Conservation (phyloP, 2,888 invertebrate species). For the Tipula confusa region DNA sequence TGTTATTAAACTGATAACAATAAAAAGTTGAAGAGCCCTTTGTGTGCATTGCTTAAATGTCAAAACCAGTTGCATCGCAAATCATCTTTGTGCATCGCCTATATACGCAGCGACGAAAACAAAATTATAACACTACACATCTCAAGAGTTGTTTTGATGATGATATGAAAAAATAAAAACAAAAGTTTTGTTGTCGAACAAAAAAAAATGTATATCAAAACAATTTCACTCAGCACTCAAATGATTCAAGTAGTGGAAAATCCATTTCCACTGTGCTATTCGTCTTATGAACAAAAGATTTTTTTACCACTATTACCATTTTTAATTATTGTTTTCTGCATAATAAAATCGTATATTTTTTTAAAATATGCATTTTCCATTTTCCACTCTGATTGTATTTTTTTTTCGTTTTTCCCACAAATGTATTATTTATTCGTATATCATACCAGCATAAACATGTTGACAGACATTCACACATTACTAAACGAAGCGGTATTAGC, state of each 20-base stretch:
- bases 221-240: conserved; percentile 21
- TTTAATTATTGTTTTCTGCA: conserved; percentile 16
- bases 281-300: not conserved
- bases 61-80: not conserved
- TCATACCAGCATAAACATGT: not conserved
- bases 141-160: not conserved
- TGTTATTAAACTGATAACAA: not conserved
- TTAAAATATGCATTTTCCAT: not conserved
- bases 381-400: not conserved
- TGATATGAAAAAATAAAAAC: not conserved
- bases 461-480: not conserved
- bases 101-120: not conserved
- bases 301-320: not conserved
- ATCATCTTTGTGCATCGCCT: not conserved
- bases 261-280: not conserved
- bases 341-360: not conserved
- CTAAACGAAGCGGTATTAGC: not conserved
- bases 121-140: not conserved
- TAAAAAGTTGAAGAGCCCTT: not conserved
- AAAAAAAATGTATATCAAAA: not conserved
- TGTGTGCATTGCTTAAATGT: not conserved
- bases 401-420: not conserved
- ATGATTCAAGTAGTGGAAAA: conserved; percentile 12
- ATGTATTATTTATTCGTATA: not conserved
- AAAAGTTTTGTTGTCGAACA: not conserved